Base-by-base conservation (phyloP, 2,888 invertebrate species). In the Oscheius onirici region DNA sequence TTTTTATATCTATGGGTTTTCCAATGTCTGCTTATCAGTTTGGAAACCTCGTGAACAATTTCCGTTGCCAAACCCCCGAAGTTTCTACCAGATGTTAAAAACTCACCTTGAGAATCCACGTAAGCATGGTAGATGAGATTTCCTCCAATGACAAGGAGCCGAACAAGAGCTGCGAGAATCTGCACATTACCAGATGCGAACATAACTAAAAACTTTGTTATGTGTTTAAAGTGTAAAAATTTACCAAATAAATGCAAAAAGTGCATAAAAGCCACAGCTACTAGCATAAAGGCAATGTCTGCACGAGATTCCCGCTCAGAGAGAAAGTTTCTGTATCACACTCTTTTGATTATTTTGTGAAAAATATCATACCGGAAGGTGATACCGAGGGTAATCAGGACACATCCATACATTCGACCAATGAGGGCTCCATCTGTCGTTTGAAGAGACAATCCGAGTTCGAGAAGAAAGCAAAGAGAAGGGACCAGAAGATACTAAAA, bases 51-150 rank as follows among this genome's bases (percentile, higher is more conserved):
- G n/a, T n/a, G n/a, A n/a, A n/a, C 34, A 34, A 34, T 34, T 34
- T 34, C 8, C 34, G 8, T 34, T 34, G 8, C 34, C 34, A 6
- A 3, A 34, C 34, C 8, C 8, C 3, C 34, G 8, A 34, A 34
- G 34, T 6, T 6, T 34, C 34, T 34, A 6, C 34, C 0, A 34
- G 8, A 46, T 46, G 8, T 17, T 11, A 0, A 58, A 46, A 49
- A 15, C 49, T 13, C 24, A 78, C 78, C 78, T 75, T 78, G 78
- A 10, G 76, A 73, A 57, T 78, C 78, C 1, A 78, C 73, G 44
- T 70, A 63, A 1, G 74, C 46, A 40, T 78, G 78, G 41, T 78
- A 78, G 20, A 71, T 66, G 3, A 78, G 40, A 51, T 78, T 78
- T 15, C 78, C 78, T 20, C 68, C 28, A 26, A 76, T 55, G 10